Conservation (phyloP, 2,888 invertebrate genomes). For the Yponomeuta sedellus region DNA sequence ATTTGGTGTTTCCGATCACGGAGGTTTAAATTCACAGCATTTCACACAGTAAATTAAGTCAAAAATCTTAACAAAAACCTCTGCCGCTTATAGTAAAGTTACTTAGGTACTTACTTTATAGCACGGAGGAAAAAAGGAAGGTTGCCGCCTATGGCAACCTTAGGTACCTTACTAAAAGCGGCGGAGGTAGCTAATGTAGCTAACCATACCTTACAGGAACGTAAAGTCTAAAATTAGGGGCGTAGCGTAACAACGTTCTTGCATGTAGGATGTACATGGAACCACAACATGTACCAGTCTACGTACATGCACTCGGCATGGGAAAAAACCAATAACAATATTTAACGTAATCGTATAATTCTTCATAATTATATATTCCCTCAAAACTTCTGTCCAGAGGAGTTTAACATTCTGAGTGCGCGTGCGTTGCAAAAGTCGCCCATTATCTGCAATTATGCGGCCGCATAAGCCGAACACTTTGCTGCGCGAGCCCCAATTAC, state of each 20-base stretch:
- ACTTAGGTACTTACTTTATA: too few relatives aligned
- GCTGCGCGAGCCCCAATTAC: slow-evolving; percentile 63
- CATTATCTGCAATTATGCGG: slow-evolving; percentile 69
- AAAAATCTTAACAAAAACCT: too few relatives aligned
- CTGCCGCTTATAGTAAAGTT: too few relatives aligned
- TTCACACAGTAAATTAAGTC: too few relatives aligned
- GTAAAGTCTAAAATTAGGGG: neutral
- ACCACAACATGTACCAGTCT: neutral
- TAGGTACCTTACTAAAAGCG: too few relatives aligned
- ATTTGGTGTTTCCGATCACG: neutral
- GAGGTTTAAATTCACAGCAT: too few relatives aligned
- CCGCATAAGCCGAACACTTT: slow-evolving; percentile 65
- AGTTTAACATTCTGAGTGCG: slow-evolving; percentile 59
- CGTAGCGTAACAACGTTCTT: neutral
- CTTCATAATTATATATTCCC: slow-evolving; percentile 47
- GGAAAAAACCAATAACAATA: slow-evolving; percentile 27
- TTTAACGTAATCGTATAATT: slow-evolving; percentile 43
- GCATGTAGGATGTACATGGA: neutral
- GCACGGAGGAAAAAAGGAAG: too few relatives aligned
- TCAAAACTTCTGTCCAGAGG: slow-evolving; percentile 57
- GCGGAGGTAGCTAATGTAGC: too few relatives aligned
- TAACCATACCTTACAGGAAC: too few relatives aligned
- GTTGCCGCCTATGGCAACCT: too few relatives aligned
- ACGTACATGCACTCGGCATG: slow-evolving; percentile 11
- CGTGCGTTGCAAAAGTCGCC: slow-evolving; percentile 65